Conservation (phyloP, 2,888 invertebrate genomes). For the Phlogophora meticulosa region DNA sequence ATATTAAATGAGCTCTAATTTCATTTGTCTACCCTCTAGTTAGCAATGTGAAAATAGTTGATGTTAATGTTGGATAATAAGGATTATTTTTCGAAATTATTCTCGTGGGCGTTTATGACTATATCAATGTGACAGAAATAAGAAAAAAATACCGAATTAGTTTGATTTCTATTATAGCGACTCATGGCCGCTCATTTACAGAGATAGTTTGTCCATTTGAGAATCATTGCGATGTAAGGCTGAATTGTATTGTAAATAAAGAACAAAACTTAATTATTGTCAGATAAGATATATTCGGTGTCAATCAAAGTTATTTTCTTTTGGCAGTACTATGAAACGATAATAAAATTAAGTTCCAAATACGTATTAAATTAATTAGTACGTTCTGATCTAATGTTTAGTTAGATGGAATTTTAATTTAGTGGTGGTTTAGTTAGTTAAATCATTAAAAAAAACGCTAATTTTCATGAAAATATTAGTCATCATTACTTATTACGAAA, state of each 20-base stretch:
- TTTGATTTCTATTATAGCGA: not conserved
- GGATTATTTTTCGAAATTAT: not conserved
- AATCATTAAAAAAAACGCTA: not conserved
- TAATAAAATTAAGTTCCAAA: slow-evolving; percentile 6
- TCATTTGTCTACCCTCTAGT: slow-evolving; percentile 41
- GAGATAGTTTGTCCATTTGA: too few relatives aligned
- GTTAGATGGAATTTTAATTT: slow-evolving; percentile 2
- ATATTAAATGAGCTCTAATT: slow-evolving; percentile 55
- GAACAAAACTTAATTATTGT: not conserved
- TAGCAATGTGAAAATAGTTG: slow-evolving; percentile 14
- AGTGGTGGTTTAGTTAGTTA: not conserved
- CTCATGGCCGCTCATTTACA: too few relatives aligned
- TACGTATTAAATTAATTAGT: not conserved
- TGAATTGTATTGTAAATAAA: too few relatives aligned
- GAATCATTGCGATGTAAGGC: too few relatives aligned
- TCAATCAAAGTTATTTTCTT: not conserved
- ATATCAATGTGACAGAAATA: not conserved
- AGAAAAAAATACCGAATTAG: not conserved
- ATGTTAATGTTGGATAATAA: slow-evolving; percentile 3
- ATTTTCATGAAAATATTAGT: not conserved
- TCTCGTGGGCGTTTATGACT: not conserved
- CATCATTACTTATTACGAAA: too few relatives aligned
- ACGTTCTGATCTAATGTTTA: slow-evolving; percentile 9
- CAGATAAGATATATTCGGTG: not conserved
- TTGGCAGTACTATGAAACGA: not conserved